Percentiles rank a stretch among this genome's conserved stretches.
Evolutionary conservation across 2,888 invertebrate genomes (phyloP).

Genomic region (Thymelicus sylvestris): DNA sequence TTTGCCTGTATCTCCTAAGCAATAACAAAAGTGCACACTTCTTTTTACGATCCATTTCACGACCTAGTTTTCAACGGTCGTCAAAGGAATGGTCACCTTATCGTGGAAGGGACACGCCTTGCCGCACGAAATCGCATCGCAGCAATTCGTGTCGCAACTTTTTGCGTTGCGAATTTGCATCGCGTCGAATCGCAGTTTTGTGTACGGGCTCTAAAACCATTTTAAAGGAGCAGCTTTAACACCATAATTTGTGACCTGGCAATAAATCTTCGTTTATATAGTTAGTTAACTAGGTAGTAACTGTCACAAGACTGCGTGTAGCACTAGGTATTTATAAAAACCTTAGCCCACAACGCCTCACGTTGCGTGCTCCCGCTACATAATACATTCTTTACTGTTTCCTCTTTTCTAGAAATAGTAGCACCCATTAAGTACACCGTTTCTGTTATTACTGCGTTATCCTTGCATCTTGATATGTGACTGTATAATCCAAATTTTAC

Average conservation of each 20-base stretch:
- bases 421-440: conserved; percentile 22
- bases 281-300: background rate
- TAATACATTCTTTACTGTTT: conserved; percentile 36
- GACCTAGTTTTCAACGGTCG: no score
- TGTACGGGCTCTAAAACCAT: no score
- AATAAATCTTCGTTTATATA: background rate
- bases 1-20: no score
- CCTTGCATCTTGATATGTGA: background rate
- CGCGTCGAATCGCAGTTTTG: no score
- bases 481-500: background rate
- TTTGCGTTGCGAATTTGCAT: no score
- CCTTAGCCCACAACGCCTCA: conserved; percentile 26
- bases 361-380: conserved; percentile 34
- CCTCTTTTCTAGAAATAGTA: conserved; percentile 33
- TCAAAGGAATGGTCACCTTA: no score
- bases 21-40: no score
- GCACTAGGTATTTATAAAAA: conserved; percentile 14
- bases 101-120: no score
- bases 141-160: no score
- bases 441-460: conserved; percentile 20
- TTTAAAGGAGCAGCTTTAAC: background rate
- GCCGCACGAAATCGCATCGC: no score
- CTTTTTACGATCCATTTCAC: no score
- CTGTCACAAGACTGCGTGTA: background rate
- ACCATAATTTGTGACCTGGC: background rate